Conservation (phyloP, 2,113 vertebrate genomes). For the Festucalex cinctus region DNA sequence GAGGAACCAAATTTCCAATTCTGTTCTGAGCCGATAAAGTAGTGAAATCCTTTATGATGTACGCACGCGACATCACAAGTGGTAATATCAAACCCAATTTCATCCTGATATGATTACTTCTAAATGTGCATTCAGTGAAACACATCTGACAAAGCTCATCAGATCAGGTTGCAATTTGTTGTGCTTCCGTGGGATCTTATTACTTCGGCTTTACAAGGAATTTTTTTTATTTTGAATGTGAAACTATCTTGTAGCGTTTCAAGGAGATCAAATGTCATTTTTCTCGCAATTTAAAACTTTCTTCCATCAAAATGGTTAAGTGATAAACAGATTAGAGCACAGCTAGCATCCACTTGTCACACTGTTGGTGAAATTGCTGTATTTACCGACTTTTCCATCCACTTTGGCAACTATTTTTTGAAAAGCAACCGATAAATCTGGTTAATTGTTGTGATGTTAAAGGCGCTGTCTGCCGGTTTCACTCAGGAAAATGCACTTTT, state of each 20-base stretch:
- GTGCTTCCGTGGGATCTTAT: not conserved
- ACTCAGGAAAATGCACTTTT: no score
- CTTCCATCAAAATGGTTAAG: no score
- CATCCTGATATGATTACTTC: not conserved
- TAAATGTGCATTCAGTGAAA: not conserved
- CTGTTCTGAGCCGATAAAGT: not conserved
- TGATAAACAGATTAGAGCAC: not conserved
- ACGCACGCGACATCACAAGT: not conserved
- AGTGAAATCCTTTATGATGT: not conserved
- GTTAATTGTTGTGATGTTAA: no score
- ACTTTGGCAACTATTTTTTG: no score
- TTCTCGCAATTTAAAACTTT: not conserved
- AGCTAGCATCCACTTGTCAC: no score
- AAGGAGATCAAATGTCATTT: not conserved
- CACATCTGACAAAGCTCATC: not conserved
- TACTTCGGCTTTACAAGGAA: not conserved
- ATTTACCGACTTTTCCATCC: no score
- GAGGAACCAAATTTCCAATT: not conserved
- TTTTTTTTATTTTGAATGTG: not conserved
- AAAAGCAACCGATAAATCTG: no score
- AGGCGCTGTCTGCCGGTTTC: no score
- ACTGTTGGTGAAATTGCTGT: not conserved
- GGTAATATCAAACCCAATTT: not conserved
- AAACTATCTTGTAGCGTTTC: not conserved
- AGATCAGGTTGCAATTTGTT: not conserved